phyloP scores from a whole-genome alignment of 2,113 vertebrate species.

The Oryzias melastigma region DNA sequence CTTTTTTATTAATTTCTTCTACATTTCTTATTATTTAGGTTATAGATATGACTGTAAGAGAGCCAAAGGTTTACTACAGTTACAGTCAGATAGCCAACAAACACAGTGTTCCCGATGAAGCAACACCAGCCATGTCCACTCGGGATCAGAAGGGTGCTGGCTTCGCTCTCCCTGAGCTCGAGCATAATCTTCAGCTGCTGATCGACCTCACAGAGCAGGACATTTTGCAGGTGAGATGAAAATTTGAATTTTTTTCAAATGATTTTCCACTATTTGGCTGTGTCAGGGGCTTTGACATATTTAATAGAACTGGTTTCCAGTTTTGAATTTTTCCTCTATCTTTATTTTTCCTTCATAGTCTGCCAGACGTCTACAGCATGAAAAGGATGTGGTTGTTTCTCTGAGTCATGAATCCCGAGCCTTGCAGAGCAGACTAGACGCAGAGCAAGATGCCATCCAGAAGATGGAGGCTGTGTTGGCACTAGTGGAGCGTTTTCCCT shows the following conservation, averaged over 20 bases:
- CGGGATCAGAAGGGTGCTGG: slow-evolving; percentile 84
- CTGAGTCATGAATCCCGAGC: slow-evolving; percentile 88
- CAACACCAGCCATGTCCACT: slow-evolving; percentile 69
- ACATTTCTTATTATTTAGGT: slow-evolving; percentile 76
- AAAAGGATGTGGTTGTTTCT: slow-evolving; percentile 90
- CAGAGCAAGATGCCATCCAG: slow-evolving; percentile 81
- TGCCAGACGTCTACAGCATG: slow-evolving; percentile 91
- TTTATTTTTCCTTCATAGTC: slow-evolving; percentile 68
- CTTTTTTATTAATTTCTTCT: not conserved
- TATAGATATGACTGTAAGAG: slow-evolving; percentile 97
- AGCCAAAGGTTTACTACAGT: slow-evolving; percentile 96
- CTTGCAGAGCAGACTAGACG: slow-evolving; percentile 78
- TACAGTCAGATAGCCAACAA: slow-evolving; percentile 98
- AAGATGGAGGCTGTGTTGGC: slow-evolving; percentile 89
- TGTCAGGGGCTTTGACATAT: not conserved
- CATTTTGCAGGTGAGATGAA: slow-evolving; percentile 84
- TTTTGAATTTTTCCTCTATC: not conserved
- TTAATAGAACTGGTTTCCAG: not conserved
- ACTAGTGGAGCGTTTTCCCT: slow-evolving; percentile 89
- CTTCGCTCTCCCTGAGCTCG: slow-evolving; percentile 91
- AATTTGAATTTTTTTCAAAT: not conserved
- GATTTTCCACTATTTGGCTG: not conserved
- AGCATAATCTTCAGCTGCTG: slow-evolving; percentile 95
- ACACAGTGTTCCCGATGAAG: slow-evolving; percentile 90
- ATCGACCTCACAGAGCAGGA: slow-evolving; percentile 97